Percentiles rank a stretch among this genome's conserved stretches.
Evolutionary conservation across 2,113 vertebrate species (phyloP).

Genomic region (Lutjanus erythropterus): DNA sequence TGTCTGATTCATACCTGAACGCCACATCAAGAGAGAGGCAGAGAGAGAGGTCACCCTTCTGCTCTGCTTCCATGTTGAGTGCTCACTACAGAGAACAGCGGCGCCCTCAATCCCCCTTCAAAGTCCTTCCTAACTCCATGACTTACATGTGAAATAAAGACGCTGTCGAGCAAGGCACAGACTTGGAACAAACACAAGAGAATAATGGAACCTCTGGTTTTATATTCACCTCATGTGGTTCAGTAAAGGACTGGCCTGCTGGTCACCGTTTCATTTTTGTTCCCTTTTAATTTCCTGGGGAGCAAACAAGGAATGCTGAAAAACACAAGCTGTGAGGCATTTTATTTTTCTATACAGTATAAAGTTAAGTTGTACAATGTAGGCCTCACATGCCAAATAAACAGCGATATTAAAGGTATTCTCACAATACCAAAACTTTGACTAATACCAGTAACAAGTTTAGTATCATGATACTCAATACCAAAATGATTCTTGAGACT

Average conservation of each 20-base stretch:
- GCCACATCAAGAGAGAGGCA: constrained; percentile 38
- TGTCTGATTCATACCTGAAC: constrained; percentile 76
- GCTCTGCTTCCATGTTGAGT: constrained; percentile 32
- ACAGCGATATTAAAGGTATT: not conserved
- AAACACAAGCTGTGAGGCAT: not conserved
- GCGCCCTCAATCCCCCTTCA: not conserved
- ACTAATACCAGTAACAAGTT: no score
- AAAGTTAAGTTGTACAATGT: not conserved
- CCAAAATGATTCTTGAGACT: no score
- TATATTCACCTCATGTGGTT: not conserved
- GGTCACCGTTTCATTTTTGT: not conserved
- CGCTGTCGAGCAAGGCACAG: not conserved
- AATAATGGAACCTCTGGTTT: constrained; percentile 9
- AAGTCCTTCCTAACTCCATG: not conserved
- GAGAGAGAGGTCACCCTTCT: constrained; percentile 50
- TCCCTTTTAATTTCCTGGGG: not conserved
- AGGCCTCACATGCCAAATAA: not conserved
- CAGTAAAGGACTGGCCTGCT: not conserved
- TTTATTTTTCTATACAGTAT: not conserved
- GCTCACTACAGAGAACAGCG: constrained; percentile 19
- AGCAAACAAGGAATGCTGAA: not conserved
- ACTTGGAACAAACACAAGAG: constrained; percentile 15
- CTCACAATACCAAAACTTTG: no score
- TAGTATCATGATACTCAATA: no score
- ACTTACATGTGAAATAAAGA: constrained; percentile 8